phyloP scores from a whole-genome alignment of 2,888 invertebrate species.

The Lumbricus terrestris region DNA sequence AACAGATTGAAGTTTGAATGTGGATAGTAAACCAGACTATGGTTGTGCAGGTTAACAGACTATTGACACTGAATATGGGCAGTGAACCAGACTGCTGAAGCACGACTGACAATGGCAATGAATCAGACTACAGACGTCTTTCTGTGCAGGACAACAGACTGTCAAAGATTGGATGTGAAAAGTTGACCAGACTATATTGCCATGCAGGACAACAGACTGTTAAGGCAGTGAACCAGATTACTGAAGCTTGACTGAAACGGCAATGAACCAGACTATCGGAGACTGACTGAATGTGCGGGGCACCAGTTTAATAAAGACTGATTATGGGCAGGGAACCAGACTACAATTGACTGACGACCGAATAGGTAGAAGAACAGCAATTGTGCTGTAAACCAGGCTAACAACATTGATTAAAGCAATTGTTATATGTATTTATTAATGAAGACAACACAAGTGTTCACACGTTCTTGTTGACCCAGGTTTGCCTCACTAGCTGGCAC shows the following conservation, averaged over 20 bases:
- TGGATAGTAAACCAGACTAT: not conserved
- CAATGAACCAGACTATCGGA: not conserved
- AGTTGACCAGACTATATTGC: not conserved
- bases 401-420: not conserved
- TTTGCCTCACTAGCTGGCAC: conserved; percentile 5
- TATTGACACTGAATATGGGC: not conserved
- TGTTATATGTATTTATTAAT: not conserved
- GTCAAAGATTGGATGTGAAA: not conserved
- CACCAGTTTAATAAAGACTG: not conserved
- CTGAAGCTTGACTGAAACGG: not conserved
- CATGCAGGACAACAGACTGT: not conserved
- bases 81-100: not conserved
- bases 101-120: not conserved
- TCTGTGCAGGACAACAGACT: not conserved
- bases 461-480: not conserved
- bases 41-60: not conserved
- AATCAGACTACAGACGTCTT: not conserved
- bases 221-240: not conserved
- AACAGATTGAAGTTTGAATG: not conserved
- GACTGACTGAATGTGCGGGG: not conserved
- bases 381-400: not conserved
- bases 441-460: conserved; percentile 8
- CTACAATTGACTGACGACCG: not conserved
- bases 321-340: not conserved
- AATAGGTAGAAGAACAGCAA: not conserved